Conservation (phyloP, 2,888 invertebrate genomes). For the Omphaloscelis lunosa region DNA sequence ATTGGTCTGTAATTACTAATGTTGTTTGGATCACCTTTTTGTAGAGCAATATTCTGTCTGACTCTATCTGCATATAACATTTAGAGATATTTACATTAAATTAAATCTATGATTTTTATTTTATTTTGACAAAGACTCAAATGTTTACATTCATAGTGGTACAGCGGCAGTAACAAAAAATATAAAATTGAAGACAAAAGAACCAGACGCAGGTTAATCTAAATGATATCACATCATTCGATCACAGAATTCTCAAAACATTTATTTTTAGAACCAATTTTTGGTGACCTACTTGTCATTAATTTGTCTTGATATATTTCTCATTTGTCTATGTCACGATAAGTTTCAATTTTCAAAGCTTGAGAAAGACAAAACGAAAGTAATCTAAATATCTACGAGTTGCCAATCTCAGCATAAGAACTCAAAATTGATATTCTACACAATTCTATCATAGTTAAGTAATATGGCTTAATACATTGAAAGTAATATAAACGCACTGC, state of each 20-base stretch:
- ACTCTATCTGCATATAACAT: too few species aligned
- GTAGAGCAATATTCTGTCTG: too few species aligned
- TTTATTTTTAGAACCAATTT: neutral
- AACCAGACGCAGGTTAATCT: neutral
- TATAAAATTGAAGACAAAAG: neutral
- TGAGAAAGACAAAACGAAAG: neutral
- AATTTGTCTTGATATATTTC: constrained; percentile 14
- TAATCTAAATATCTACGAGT: neutral
- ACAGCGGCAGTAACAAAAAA: neutral
- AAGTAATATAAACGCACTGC: neutral
- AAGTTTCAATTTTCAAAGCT: constrained; percentile 8
- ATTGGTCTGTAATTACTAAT: too few species aligned
- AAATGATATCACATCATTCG: neutral
- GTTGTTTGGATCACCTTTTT: too few species aligned
- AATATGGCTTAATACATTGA: constrained; percentile 3
- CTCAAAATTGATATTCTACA: neutral
- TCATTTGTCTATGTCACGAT: constrained; percentile 2
- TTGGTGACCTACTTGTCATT: constrained; percentile 1
- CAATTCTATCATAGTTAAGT: too few species aligned
- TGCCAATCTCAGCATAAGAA: neutral
- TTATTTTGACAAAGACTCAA: too few species aligned
- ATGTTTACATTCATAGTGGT: too few species aligned
- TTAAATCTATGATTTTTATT: too few species aligned
- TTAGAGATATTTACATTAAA: too few species aligned
- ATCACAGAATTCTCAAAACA: neutral